Conservation (phyloP, 1,140 invertebrate species). For the Parasteatoda tepidariorum region DNA sequence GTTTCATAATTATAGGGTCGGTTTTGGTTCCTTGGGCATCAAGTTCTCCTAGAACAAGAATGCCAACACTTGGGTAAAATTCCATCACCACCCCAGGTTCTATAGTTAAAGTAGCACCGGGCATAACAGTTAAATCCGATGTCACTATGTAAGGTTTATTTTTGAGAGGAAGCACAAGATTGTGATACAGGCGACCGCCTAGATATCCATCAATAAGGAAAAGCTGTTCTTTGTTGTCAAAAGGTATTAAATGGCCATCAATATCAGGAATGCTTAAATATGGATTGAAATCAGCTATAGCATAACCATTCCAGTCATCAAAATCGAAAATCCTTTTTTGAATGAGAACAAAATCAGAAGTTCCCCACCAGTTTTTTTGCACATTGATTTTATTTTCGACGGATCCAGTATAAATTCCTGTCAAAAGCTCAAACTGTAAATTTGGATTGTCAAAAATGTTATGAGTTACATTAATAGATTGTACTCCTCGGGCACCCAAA, state of each 20-base stretch:
- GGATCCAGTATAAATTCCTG: slow-evolving; percentile 88
- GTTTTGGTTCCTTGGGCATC: slow-evolving; percentile 83
- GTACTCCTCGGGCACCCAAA: slow-evolving; percentile 92
- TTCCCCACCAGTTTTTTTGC: slow-evolving; percentile 97
- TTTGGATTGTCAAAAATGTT: slow-evolving; percentile 90
- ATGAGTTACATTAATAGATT: slow-evolving; percentile 89
- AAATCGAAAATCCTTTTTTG: slow-evolving; percentile 95
- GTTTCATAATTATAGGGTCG: slow-evolving; percentile 86
- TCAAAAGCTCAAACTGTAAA: slow-evolving; percentile 91
- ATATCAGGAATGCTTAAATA: slow-evolving; percentile 75
- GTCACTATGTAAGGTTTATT: slow-evolving; percentile 83
- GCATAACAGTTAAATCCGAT: slow-evolving; percentile 97
- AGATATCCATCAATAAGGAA: slow-evolving; percentile 73
- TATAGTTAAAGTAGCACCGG: slow-evolving; percentile 84
- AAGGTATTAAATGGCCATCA: slow-evolving; percentile 61
- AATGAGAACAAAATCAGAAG: slow-evolving; percentile 78
- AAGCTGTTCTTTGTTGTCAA: slow-evolving; percentile 24
- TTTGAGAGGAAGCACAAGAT: slow-evolving; percentile 78
- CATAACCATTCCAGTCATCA: slow-evolving; percentile 99
- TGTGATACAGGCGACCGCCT: slow-evolving; percentile 84
- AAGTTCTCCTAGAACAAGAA: slow-evolving; percentile 93
- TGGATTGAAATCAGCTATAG: slow-evolving; percentile 88
- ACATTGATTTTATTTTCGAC: slow-evolving; percentile 90
- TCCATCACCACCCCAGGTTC: slow-evolving; percentile 88
- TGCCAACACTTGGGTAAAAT: slow-evolving; percentile 96